Evolutionary conservation across 2,888 invertebrate genomes (phyloP).

Genomic region (Rhabditoides inermis): DNA sequence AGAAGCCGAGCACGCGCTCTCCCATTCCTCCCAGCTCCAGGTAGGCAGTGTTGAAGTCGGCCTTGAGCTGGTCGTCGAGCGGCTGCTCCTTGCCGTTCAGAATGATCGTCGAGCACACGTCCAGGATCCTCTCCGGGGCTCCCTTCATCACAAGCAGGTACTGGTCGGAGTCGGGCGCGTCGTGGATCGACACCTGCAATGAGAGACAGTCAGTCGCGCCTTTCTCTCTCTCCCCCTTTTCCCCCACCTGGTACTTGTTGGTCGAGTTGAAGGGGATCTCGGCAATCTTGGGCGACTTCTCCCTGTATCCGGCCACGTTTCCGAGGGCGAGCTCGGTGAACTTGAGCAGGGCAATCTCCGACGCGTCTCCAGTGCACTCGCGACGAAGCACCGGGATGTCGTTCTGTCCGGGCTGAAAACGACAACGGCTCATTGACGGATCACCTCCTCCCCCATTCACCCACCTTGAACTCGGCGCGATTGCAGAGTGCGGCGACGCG

Average conservation of each 20-base stretch:
- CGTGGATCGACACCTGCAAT: conserved; percentile 79
- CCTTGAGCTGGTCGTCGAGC: conserved; percentile 54
- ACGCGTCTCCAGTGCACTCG: conserved; percentile 78
- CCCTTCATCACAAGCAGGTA: conserved; percentile 71
- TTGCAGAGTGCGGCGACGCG: conserved; percentile 93
- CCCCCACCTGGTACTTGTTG: conserved; percentile 61
- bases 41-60: conserved; percentile 57
- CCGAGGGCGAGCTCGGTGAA: conserved; percentile 63
- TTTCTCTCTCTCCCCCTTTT: too few relatives aligned
- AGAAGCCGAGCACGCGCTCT: conserved; percentile 76
- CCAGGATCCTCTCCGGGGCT: conserved; percentile 77
- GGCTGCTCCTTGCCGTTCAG: conserved; percentile 58
- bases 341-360: conserved; percentile 79
- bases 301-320: conserved; percentile 57
- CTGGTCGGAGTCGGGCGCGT: conserved; percentile 80
- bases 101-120: conserved; percentile 62
- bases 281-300: conserved; percentile 60
- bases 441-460: conserved; percentile 57
- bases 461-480: conserved; percentile 84
- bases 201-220: too few relatives aligned
- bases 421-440: too few relatives aligned
- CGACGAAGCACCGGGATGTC: conserved; percentile 52
- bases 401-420: too few relatives aligned
- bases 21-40: conserved; percentile 74
- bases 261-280: conserved; percentile 66